Evolutionary conservation across 2,888 invertebrate genomes (phyloP).

Genomic region (Scotopteryx bipunctaria): DNA sequence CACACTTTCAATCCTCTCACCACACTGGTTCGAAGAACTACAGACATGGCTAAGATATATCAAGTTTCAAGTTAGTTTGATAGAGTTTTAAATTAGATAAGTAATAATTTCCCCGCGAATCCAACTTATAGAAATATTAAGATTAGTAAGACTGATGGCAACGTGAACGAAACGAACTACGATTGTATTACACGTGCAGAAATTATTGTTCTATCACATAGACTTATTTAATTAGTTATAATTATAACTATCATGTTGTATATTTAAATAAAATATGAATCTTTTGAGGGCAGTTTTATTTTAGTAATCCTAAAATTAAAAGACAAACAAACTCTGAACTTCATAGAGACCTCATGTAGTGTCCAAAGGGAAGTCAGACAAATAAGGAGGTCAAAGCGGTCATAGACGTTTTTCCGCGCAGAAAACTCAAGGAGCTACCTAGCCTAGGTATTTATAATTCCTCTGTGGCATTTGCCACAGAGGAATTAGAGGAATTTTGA

Average conservation of each 20-base stretch:
- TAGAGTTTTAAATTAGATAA: constrained; percentile 5
- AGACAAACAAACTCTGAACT: too few species aligned
- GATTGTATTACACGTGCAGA: constrained; percentile 58
- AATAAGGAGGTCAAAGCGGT: too few species aligned
- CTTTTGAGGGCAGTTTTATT: constrained; percentile 36
- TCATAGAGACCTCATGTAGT: too few species aligned
- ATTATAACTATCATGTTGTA: constrained; percentile 78
- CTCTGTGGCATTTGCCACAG: too few species aligned
- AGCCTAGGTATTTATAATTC: too few species aligned
- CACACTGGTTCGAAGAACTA: too few species aligned
- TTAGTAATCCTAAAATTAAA: too few species aligned
- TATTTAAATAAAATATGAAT: constrained; percentile 77
- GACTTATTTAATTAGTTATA: constrained; percentile 73
- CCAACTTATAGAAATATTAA: constrained; percentile 24
- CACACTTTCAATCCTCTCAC: too few species aligned
- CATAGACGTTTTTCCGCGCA: too few species aligned
- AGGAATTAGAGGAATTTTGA: too few species aligned
- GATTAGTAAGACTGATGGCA: constrained; percentile 59
- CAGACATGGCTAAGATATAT: neutral
- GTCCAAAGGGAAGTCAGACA: too few species aligned
- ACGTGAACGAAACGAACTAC: constrained; percentile 59
- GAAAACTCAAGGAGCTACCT: too few species aligned
- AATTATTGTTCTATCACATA: constrained; percentile 72
- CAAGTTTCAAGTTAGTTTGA: constrained; percentile 12
- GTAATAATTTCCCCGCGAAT: constrained; percentile 36